phyloP scores from a whole-genome alignment of 2,797 vertebrate genomes.

The Tangara arthus region DNA sequence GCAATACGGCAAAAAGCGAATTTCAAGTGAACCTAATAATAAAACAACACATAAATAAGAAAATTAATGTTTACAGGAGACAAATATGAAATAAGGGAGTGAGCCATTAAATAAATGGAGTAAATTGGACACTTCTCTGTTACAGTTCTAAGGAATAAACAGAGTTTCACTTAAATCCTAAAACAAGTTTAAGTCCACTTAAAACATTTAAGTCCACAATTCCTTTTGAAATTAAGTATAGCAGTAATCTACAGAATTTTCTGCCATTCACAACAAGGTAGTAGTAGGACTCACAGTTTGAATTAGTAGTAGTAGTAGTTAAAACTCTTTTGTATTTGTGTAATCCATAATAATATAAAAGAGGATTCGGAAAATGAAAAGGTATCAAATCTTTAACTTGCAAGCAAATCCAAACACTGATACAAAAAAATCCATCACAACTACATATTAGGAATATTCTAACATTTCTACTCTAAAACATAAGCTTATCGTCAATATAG shows the following conservation, averaged over 20 bases:
- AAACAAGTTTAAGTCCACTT: background rate
- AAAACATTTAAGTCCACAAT: background rate
- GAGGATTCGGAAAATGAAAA: background rate
- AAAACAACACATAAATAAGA: background rate
- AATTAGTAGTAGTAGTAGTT: background rate
- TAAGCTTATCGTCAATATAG: background rate
- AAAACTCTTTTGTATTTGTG: fast-evolving
- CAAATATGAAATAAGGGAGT: background rate
- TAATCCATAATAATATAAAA: background rate
- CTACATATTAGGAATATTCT: background rate
- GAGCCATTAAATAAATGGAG: background rate
- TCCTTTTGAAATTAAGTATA: background rate
- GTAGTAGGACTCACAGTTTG: background rate
- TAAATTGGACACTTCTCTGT: background rate
- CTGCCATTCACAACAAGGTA: background rate
- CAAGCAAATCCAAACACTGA: background rate
- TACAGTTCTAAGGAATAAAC: background rate
- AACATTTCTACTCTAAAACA: background rate
- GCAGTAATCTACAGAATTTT: background rate
- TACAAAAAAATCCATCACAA: background rate
- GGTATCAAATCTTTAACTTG: background rate
- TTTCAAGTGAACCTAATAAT: background rate
- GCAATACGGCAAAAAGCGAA: background rate
- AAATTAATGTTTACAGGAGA: background rate
- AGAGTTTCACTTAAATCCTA: background rate